Base-by-base conservation (phyloP, 2,113 vertebrate species). In the Coryphaenoides rupestris region DNA sequence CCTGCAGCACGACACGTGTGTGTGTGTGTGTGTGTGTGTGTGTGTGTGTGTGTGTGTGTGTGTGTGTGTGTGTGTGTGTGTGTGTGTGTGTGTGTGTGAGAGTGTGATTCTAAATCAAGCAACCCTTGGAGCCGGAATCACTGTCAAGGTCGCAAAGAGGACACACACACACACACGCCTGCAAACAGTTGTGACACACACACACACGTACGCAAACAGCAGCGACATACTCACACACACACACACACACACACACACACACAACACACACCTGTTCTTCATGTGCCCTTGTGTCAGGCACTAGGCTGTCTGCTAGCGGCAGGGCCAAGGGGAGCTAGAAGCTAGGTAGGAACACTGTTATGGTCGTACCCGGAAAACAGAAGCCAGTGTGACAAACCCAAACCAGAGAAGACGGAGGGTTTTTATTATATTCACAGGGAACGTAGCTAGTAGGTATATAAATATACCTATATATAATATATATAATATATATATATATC, bases 111-210 rank as follows among this genome's bases (percentile, higher is more conserved):
- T 21, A 17, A 28, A 5, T 12, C 2, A 26, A 60, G 55, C 26
- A 21, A 9, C 16, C 26, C n/a, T 62, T 21, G 57, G 22, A 45
- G 66, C 2, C 19, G 57, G 65, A 64, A 52, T 58, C 21, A 56
- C 33, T 24, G 62, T 71, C 64, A 68, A 70, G 70, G 73, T 71
- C 66, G 59, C 21, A 57, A 21, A 24, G 23, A 57, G 55, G 22
- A 28, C 12, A 19, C 24, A 12, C 57, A 55, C 54, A 26, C 23
- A 58, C 55, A 58, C 55, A 26, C 55, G 24, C 55, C n/a, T n/a
- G 26, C 55, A 57, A 12, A 55, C 54, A 55, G 19, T n/a, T n/a
- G n/a, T n/a, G n/a, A 54, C 52, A 22, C 54, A 55, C 54, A 55
- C 54, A 26, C 23, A 57, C 55, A 24, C 55, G 16, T 22, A 57